phyloP scores from a whole-genome alignment of 2,113 vertebrate genomes.

The Rana temporaria region DNA sequence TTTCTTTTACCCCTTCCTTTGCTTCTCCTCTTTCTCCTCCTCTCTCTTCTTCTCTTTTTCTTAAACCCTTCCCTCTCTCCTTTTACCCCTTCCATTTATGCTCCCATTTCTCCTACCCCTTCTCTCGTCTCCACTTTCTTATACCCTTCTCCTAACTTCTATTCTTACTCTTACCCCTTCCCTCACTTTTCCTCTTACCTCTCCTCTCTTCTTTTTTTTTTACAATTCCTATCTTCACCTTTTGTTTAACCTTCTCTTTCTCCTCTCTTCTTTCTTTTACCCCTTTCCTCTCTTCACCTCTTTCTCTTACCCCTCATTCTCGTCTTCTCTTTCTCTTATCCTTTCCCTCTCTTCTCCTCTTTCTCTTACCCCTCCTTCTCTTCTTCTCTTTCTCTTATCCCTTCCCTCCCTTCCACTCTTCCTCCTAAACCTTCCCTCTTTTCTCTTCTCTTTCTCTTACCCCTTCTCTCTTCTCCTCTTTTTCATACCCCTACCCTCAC shows the following conservation, averaged over 20 bases:
- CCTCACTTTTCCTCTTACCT: not conserved
- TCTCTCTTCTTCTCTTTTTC: too few relatives aligned
- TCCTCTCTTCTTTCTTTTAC: not conserved
- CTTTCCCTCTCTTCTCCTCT: not conserved
- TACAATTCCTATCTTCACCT: too few relatives aligned
- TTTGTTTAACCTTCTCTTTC: not conserved
- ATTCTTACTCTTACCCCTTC: not conserved
- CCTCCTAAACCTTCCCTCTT: not conserved
- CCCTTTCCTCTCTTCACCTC: not conserved
- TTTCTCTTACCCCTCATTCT: too few relatives aligned
- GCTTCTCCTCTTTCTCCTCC: not conserved
- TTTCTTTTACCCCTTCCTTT: not conserved
- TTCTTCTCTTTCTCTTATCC: not conserved
- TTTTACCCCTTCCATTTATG: not conserved
- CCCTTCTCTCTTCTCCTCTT: not conserved
- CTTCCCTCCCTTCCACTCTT: not conserved
- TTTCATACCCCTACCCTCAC: not conserved
- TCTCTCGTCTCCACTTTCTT: not conserved
- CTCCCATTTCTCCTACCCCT: accelerated
- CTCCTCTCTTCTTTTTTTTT: not conserved
- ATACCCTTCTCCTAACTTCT: not conserved
- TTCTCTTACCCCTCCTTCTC: not conserved
- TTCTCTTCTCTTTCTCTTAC: not conserved
- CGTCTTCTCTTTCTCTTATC: too few relatives aligned
- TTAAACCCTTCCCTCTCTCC: not conserved